phyloP scores from a whole-genome alignment of 2,113 vertebrate species.

The Athene noctua region DNA sequence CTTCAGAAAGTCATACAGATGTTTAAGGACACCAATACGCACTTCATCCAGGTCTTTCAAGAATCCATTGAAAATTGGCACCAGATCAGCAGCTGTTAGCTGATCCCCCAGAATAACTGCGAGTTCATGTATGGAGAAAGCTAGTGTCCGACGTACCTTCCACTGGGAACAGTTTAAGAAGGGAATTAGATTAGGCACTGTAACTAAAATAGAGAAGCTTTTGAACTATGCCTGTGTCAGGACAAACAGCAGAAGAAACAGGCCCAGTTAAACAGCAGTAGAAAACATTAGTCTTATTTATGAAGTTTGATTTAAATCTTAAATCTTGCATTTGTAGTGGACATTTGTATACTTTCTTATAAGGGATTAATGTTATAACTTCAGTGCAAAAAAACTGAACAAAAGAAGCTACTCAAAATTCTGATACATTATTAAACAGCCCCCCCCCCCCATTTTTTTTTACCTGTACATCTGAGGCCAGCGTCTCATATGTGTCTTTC shows the following conservation, averaged over 20 bases:
- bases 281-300: neutral
- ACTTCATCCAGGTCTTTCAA: slow-evolving; percentile 82
- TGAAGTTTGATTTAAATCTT: neutral
- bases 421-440: neutral
- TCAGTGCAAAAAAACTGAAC: neutral
- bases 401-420: neutral
- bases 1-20: slow-evolving; percentile 81
- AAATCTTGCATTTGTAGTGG: neutral
- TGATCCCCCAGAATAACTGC: slow-evolving; percentile 78
- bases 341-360: no score
- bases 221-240: neutral
- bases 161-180: slow-evolving; percentile 58
- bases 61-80: slow-evolving; percentile 79
- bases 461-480: slow-evolving; percentile 78
- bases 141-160: slow-evolving; percentile 73
- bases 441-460: neutral
- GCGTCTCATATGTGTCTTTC: slow-evolving; percentile 67
- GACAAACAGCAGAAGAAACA: neutral
- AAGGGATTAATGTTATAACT: neutral
- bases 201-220: neutral
- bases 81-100: slow-evolving; percentile 74
- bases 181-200: neutral
- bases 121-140: slow-evolving; percentile 77
- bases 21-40: slow-evolving; percentile 76
- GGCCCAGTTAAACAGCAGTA: neutral